Conservation (phyloP, 2,113 vertebrate genomes). For the Callionymus lyra region DNA sequence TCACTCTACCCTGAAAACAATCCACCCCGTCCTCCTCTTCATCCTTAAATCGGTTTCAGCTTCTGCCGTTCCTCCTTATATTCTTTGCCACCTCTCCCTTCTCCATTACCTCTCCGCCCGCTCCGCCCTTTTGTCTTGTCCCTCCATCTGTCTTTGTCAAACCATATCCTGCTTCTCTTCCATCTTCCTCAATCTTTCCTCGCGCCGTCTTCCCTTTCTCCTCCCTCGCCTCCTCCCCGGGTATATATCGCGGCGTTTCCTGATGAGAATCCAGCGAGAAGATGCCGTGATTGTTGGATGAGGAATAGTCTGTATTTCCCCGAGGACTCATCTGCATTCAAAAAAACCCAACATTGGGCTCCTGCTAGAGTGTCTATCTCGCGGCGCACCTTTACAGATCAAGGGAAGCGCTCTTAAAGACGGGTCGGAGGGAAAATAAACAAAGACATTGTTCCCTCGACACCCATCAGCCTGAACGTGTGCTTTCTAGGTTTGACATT, state of each 20-base stretch:
- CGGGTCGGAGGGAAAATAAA: slow-evolving; percentile 17
- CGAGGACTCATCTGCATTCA: slow-evolving; percentile 38
- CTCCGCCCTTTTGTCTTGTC: slow-evolving; percentile 42
- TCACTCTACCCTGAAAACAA: slow-evolving; percentile 58
- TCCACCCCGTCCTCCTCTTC: slow-evolving; percentile 36
- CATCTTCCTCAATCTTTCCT: slow-evolving; percentile 39
- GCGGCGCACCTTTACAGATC: slow-evolving; percentile 38
- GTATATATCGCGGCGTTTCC: slow-evolving; percentile 31
- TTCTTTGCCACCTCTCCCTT: slow-evolving; percentile 35
- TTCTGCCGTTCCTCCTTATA: slow-evolving; percentile 46
- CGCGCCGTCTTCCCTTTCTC: slow-evolving; percentile 25
- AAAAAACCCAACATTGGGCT: slow-evolving; percentile 21
- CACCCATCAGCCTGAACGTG: slow-evolving; percentile 27
- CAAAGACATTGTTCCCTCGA: slow-evolving; percentile 22
- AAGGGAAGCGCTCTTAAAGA: slow-evolving; percentile 21
- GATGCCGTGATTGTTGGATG: slow-evolving; percentile 36
- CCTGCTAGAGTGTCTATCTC: slow-evolving; percentile 39
- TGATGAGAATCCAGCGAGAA: slow-evolving; percentile 47
- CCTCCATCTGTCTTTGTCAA: slow-evolving; percentile 65
- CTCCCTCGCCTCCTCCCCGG: slow-evolving; percentile 24
- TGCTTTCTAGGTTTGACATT: slow-evolving; percentile 17
- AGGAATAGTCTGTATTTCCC: slow-evolving; percentile 40
- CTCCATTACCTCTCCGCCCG: slow-evolving; percentile 30
- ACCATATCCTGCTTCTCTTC: slow-evolving; percentile 35
- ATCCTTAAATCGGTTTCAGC: slow-evolving; percentile 27